These are phyloP conservation scores for Temnopleurus reevesii DNA, from an alignment of 53 echinoderm and acorn worm species.

Conservation along the genomic window DNA sequence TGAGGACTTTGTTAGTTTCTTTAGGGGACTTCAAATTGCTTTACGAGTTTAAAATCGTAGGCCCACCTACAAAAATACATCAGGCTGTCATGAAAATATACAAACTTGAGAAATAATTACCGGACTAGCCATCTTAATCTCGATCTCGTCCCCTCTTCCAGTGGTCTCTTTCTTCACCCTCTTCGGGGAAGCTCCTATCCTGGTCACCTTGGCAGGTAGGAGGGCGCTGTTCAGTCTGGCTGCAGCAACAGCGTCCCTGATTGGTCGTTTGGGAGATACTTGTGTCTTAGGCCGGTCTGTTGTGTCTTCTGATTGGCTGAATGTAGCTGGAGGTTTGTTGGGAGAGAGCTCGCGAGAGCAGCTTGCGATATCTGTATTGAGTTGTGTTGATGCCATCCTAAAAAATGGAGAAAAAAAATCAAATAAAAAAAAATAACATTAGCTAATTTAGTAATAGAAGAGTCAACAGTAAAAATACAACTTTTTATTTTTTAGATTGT, in stretches of 20 bases:
- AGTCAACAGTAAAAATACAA: no score
- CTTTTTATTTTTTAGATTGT: no score
- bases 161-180: conserved; percentile 14
- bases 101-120: background rate
- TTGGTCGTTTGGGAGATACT: conserved; percentile 47
- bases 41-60: no score
- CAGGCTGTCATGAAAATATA: no score
- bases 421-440: no score
- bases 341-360: conserved; percentile 39
- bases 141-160: background rate
- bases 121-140: background rate
- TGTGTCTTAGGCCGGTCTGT: background rate
- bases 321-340: background rate
- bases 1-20: no score
- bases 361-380: conserved; percentile 24
- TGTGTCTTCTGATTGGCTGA: conserved; percentile 34
- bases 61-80: no score
- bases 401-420: background rate
- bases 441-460: no score
- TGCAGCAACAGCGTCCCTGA: conserved; percentile 43
- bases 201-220: background rate
- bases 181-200: conserved; percentile 36
- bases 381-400: conserved; percentile 41
- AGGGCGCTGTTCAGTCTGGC: conserved; percentile 38
- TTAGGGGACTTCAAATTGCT: no score